Base-by-base conservation (phyloP, 23 tunicate genomes). In the Pegea sp. region DNA sequence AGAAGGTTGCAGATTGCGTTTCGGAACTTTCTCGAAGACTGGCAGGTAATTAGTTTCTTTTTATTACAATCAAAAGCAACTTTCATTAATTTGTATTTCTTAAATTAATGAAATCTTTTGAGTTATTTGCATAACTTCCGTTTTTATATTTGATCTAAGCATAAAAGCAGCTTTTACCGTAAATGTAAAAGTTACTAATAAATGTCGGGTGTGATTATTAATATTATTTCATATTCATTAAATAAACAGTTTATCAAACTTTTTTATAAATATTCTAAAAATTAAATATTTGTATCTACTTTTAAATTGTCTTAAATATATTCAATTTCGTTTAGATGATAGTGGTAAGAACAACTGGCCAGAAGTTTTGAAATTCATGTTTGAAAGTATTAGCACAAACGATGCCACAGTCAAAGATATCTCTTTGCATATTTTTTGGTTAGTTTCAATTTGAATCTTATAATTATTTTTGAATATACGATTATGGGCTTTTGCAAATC, bases 331-430 rank as follows among this genome's bases (percentile, higher is more conserved):
- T 68, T 44, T 32, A 81, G 93, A 81, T 66, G 81, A 61, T 3
- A 53, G 57, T 19, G 81, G 81, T 19, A 81, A 81, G 38, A 72
- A 72, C 30, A 13, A 25, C 34, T 81, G 93, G 93, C 93, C 93
- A 20, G 75, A 81, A 56, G 66, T 81, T 6, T 49, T 81, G 56
- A 62, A 72, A 53, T 81, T 81, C 33, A 66, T 81, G 81, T 81
- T 81, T 31, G 67, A 67, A 44, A 68, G 93, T 66, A 66, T 81
- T n/a, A 81, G 58, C 64, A 66, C 93, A 44, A 22, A 31, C 21
- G 42, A 65, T 48, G 18, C 53, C 7, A 55, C 56, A 3, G 61
- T 67, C 11, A 81, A 81, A 38, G 93, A 73, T 60, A 55, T 81
- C 6, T 65, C 93, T 4, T 64, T 81, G n/a, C 75, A 81, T 48